These are phyloP conservation scores for Stenodera caucasica DNA, from an alignment of 2,888 invertebrate species.

Conservation along the genomic window DNA sequence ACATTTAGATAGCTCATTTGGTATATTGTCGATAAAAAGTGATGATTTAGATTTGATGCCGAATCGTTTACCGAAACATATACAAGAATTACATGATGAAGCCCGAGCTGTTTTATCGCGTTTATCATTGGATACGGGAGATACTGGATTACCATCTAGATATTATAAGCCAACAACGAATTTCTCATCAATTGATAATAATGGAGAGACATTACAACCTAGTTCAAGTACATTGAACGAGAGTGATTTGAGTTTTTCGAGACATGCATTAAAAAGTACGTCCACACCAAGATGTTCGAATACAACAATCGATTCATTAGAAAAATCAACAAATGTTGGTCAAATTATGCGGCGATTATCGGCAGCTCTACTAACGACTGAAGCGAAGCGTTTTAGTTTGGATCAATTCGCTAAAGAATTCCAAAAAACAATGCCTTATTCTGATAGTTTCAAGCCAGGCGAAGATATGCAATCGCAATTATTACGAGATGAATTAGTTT, in stretches of 20 bases:
- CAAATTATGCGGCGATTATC: slow-evolving; percentile 38
- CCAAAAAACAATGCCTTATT: slow-evolving; percentile 30
- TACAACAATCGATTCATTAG: neutral
- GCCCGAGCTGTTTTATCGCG: slow-evolving; percentile 33
- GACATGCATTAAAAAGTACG: slow-evolving; percentile 43
- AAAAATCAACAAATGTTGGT: slow-evolving; percentile 14
- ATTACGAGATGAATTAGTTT: slow-evolving; percentile 54
- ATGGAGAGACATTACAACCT: neutral
- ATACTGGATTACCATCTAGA: slow-evolving; percentile 42
- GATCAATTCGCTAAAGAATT: slow-evolving; percentile 40
- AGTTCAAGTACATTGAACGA: slow-evolving; percentile 47
- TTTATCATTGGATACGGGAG: neutral
- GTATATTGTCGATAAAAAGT: slow-evolving; percentile 25
- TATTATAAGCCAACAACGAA: slow-evolving; percentile 37
- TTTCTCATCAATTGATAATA: slow-evolving; percentile 19
- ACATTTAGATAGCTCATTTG: slow-evolving; percentile 16
- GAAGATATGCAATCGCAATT: slow-evolving; percentile 54
- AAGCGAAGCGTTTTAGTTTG: slow-evolving; percentile 31
- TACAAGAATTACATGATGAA: slow-evolving; percentile 38
- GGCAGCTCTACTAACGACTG: neutral
- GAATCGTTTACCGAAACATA: slow-evolving; percentile 19
- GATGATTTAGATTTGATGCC: slow-evolving; percentile 15
- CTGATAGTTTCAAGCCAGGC: slow-evolving; percentile 43
- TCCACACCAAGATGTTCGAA: slow-evolving; percentile 45
- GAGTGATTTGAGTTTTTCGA: slow-evolving; percentile 42